Evolutionary conservation across 2,888 invertebrate genomes (phyloP).

Genomic region (Dynastes maya): DNA sequence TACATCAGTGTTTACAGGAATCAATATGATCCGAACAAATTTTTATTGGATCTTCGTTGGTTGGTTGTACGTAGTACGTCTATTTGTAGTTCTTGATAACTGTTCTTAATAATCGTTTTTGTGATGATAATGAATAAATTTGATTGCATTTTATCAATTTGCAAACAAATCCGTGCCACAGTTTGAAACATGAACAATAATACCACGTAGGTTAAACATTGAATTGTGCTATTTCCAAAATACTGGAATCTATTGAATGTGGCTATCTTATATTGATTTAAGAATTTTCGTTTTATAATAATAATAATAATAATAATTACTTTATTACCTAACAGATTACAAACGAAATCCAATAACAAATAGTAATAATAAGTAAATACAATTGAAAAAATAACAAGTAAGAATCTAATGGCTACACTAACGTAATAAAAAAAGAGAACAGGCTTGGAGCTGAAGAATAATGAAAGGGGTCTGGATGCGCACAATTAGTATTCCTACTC

Average conservation of each 20-base stretch:
- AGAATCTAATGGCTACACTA: too few relatives aligned
- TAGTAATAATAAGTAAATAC: too few relatives aligned
- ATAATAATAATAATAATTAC: too few relatives aligned
- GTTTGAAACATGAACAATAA: neutral
- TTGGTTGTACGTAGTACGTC: neutral
- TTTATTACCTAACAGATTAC: too few relatives aligned
- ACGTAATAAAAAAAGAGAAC: too few relatives aligned
- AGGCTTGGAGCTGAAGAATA: too few relatives aligned
- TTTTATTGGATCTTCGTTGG: neutral
- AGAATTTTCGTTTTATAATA: neutral
- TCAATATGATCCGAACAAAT: neutral
- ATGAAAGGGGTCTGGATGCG: too few relatives aligned
- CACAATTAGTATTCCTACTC: too few relatives aligned
- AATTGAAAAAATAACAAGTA: too few relatives aligned
- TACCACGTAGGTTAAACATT: neutral
- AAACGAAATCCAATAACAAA: too few relatives aligned
- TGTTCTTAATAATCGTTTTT: neutral
- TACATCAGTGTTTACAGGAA: neutral
- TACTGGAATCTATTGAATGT: too few relatives aligned
- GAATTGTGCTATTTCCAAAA: too few relatives aligned
- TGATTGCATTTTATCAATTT: neutral
- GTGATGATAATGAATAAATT: neutral
- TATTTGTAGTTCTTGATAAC: constrained; percentile 1
- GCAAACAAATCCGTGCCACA: neutral
- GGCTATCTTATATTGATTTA: constrained; percentile 12